A percentile compares a stretch with the other conserved stretches of the same genome.
Evolutionary conservation across 2,113 vertebrate genomes (phyloP).

Genomic region (Centropristis striata): DNA sequence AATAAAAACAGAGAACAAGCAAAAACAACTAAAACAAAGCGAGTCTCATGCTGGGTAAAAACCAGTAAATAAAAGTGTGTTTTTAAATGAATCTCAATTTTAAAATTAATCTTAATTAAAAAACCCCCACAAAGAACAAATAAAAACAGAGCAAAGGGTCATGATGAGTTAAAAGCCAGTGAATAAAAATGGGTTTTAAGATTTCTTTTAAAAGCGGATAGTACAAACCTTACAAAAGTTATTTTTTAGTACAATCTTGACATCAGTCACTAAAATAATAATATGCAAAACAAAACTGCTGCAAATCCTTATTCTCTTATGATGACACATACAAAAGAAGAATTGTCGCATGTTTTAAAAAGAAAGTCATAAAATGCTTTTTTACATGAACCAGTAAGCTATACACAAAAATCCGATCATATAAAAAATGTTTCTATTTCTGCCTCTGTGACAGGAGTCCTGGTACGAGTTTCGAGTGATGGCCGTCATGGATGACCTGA

Average conservation of each 20-base stretch:
- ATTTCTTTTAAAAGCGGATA: no score
- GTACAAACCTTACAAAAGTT: not conserved
- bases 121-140: no score
- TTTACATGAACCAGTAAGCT: not conserved
- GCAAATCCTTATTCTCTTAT: not conserved
- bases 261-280: not conserved
- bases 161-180: no score
- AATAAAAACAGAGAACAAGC: no score
- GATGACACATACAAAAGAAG: not conserved
- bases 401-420: not conserved
- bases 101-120: no score
- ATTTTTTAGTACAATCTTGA: not conserved
- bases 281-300: not conserved
- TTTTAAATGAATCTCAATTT: no score
- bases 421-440: conserved; percentile 7
- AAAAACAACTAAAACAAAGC: no score
- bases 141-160: no score
- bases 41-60: no score
- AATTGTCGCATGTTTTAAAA: not conserved
- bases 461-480: conserved; percentile 99
- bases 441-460: conserved; percentile 88
- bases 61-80: no score
- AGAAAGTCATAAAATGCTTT: not conserved
- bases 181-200: no score
- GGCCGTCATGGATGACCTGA: conserved; percentile 99